Base-by-base conservation (phyloP, 2,888 invertebrate genomes). In the Sycophila texana region DNA sequence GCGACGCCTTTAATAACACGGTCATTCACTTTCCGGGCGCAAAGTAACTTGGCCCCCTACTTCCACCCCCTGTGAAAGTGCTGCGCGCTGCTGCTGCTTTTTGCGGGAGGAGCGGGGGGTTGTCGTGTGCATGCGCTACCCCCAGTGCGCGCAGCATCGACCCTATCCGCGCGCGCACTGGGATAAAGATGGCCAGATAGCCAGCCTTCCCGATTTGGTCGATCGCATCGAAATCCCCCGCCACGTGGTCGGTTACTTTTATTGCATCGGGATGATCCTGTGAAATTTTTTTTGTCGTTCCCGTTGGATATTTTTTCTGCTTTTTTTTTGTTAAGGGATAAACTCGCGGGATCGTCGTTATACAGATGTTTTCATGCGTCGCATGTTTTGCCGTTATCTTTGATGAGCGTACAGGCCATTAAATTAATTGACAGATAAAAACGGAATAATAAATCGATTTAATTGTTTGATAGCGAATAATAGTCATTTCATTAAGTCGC, bases 11-110 rank as follows among this genome's bases (percentile, higher is more conserved):
- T 71, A 60, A 57, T 70, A 70, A 57, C 26, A 39, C 55, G 66
- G 49, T 72, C 57, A 72, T 77, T 77, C 77, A 67, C 72, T 77
- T 77, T 77, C 60, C 39, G 39, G 39, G 7, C 53, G 72, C 66
- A 77, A 72, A 72, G 60, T 60, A 77, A 67, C 39, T 39, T 7
- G 39, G 39, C 39, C 39, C 10, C 39, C 39, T 10, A 7, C 39
- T 39, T 39, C 39, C 39, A 10, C 60, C 39, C 39, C 39, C 39
- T 39, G 39, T 7, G 39, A 39, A 39, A 39, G 39, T 39, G 10
- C 39, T 39, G 39, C 49, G 4, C 61, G n/a, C n/a, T 51, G 4
- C 61, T 61, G 16, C 61, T 63, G 13, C 22, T 10, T n/a, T 18
- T 58, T 14, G 53, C 26, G 20, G 10, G 13, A 16, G 51, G 12